Percentiles rank a stretch among this genome's conserved stretches.
These are phyloP conservation scores for Gastracanthus pulcherrimus DNA, from an alignment of 2,888 invertebrate genomes.

Conservation along the genomic window DNA sequence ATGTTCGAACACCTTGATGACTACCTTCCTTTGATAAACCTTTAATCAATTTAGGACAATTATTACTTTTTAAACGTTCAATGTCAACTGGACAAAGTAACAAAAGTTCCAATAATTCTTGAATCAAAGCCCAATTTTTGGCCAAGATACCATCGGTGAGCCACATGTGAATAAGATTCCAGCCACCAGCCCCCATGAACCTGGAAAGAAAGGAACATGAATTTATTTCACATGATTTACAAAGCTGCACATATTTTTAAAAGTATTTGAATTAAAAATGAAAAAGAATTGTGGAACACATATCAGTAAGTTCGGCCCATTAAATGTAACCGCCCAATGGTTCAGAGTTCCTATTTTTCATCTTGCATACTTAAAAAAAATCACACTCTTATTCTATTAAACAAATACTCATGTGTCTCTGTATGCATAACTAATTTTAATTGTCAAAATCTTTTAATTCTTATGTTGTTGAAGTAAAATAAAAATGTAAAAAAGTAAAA, in stretches of 20 bases:
- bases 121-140: constrained; percentile 92
- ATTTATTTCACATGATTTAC: neutral
- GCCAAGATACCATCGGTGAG: constrained; percentile 90
- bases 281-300: constrained; percentile 65
- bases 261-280: constrained; percentile 3
- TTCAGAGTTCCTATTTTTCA: constrained; percentile 69
- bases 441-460: neutral
- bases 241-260: constrained; percentile 3
- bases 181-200: constrained; percentile 95
- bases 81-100: constrained; percentile 94
- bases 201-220: constrained; percentile 72
- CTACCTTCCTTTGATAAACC: constrained; percentile 90
- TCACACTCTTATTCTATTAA: constrained; percentile 62
- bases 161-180: constrained; percentile 95
- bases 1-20: constrained; percentile 86
- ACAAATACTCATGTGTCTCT: constrained; percentile 63
- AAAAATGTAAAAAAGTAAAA: neutral
- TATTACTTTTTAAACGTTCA: constrained; percentile 92
- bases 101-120: constrained; percentile 91
- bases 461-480: too few species aligned
- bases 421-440: constrained; percentile 37
- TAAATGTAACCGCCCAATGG: constrained; percentile 70
- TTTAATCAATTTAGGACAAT: constrained; percentile 94
- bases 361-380: constrained; percentile 67
- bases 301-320: constrained; percentile 73